A percentile compares a stretch with the other conserved stretches of the same genome.
Evolutionary conservation across 2,888 invertebrate genomes (phyloP).

Genomic region (Eulithis prunata): DNA sequence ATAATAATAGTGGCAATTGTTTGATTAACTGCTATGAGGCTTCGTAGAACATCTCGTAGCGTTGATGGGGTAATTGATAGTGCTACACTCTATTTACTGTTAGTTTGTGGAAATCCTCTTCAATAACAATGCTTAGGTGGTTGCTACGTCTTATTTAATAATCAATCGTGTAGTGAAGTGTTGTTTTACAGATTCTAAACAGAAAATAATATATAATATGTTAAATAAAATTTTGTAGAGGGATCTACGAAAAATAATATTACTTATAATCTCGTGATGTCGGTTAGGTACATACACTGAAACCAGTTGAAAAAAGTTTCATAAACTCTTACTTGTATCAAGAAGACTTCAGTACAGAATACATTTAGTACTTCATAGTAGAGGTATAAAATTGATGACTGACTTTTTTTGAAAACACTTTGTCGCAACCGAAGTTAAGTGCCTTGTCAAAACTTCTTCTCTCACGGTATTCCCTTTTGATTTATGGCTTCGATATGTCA

Average conservation of each 20-base stretch:
- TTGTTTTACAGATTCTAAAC: not conserved
- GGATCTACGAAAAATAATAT: not conserved
- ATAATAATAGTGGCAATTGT: not conserved
- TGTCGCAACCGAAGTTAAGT: conserved; percentile 67
- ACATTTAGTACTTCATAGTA: not conserved
- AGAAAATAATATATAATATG: not conserved
- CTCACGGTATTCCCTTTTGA: conserved; percentile 74
- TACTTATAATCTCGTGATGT: not conserved
- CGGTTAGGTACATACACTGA: not conserved
- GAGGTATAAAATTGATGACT: conserved; percentile 34
- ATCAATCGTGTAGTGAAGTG: no score
- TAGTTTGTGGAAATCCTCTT: no score
- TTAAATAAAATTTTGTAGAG: not conserved
- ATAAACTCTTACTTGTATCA: conserved; percentile 9
- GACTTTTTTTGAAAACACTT: conserved; percentile 65
- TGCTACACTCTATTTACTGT: no score
- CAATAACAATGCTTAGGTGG: no score
- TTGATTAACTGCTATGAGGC: no score
- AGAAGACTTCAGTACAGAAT: conserved; percentile 1
- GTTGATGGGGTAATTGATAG: no score
- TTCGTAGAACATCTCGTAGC: no score
- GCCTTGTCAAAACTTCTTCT: conserved; percentile 80
- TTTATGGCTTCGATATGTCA: conserved; percentile 81
- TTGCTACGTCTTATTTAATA: no score
- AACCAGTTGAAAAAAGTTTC: not conserved